phyloP scores from a whole-genome alignment of 2,797 vertebrate genomes.

The Silurus aristotelis region DNA sequence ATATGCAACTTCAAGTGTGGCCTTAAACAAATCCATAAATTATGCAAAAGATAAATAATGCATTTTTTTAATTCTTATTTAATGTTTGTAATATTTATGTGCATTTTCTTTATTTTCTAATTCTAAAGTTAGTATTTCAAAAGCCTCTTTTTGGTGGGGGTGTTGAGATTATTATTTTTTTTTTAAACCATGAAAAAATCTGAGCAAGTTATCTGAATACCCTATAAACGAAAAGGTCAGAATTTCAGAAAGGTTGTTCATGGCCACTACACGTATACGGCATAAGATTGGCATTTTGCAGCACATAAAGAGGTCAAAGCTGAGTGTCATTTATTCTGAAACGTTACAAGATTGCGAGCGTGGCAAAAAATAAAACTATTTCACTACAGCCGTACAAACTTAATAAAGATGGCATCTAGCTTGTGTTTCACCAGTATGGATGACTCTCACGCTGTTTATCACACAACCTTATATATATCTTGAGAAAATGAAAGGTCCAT shows the following conservation, averaged over 20 bases:
- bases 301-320: constrained; percentile 7
- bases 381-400: neutral
- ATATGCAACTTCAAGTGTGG: neutral
- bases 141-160: neutral
- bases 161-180: neutral
- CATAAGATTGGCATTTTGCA: constrained; percentile 2
- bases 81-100: neutral
- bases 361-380: neutral
- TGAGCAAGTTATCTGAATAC: neutral
- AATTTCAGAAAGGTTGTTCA: neutral
- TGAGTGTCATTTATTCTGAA: neutral
- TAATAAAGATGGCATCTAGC: neutral
- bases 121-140: neutral
- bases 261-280: neutral
- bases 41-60: neutral
- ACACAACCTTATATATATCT: neutral
- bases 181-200: neutral
- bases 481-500: neutral
- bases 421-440: neutral
- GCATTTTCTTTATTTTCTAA: neutral
- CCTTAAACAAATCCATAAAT: neutral
- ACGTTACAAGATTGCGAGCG: constrained; percentile 9
- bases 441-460: neutral
- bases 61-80: neutral
- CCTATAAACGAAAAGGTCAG: constrained; percentile 12